Evolutionary conservation across 2,797 vertebrate genomes (phyloP).

Genomic region (Pteronotus mesoamericanus): DNA sequence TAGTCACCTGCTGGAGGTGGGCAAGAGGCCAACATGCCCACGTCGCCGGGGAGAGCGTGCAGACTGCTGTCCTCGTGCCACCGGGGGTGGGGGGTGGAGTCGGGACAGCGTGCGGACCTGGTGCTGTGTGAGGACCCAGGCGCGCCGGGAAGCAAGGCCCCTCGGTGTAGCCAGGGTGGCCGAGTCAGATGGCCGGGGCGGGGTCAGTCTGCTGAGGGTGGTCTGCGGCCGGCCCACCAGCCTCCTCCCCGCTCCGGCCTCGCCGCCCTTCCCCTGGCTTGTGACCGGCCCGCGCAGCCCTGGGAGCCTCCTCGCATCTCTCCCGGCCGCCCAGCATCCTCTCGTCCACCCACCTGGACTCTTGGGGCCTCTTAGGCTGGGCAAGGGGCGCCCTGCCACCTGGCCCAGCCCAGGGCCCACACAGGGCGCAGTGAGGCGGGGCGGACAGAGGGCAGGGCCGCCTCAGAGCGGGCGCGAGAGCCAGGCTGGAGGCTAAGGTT

Average conservation of each 20-base stretch:
- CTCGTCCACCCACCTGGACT: background rate
- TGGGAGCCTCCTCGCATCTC: fast-evolving
- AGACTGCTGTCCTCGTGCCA: background rate
- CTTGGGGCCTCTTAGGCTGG: background rate
- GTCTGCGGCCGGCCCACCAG: fast-evolving
- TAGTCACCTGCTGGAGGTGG: background rate
- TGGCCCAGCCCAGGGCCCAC: background rate
- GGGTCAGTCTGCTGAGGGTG: background rate
- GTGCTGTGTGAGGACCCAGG: background rate
- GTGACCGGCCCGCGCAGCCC: no score
- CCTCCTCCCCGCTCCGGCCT: background rate
- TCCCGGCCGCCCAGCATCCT: background rate
- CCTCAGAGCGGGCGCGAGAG: fast-evolving
- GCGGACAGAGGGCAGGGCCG: fast-evolving
- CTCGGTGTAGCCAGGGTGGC: fast-evolving
- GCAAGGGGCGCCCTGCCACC: background rate
- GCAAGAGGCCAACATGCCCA: fast-evolving
- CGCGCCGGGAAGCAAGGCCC: background rate
- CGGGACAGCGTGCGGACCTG: background rate
- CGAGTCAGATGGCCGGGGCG: fast-evolving
- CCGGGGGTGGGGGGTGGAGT: background rate
- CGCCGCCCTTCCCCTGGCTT: background rate
- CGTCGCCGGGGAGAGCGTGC: background rate
- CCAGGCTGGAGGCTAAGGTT: background rate
- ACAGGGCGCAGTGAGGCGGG: background rate